Percentiles rank a stretch among this genome's conserved stretches.
Evolutionary conservation across 2,113 vertebrate species (phyloP).

Genomic region (Leucosticte australis): DNA sequence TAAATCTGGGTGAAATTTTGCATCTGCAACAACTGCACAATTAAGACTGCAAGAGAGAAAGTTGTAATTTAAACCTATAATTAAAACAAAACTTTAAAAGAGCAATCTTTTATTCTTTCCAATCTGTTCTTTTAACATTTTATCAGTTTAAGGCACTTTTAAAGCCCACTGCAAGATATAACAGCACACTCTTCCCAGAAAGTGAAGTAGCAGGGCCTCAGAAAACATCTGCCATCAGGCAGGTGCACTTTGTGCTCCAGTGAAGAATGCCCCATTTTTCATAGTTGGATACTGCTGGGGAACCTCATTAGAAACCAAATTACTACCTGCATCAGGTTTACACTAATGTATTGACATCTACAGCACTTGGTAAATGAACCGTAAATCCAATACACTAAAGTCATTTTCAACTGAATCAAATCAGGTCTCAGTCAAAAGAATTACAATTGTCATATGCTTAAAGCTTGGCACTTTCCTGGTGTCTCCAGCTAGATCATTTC

Average conservation of each 20-base stretch:
- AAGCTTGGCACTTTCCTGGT: slow-evolving; percentile 39
- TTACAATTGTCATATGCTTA: slow-evolving; percentile 57
- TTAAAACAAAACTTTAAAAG: not conserved
- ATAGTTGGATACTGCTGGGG: slow-evolving; percentile 41
- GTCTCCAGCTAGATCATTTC: slow-evolving; percentile 54
- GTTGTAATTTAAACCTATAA: slow-evolving; percentile 15
- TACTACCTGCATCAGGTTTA: slow-evolving; percentile 70
- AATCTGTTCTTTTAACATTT: not conserved
- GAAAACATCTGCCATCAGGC: slow-evolving; percentile 8
- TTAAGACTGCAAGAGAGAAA: not conserved
- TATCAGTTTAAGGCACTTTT: not conserved
- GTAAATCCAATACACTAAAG: slow-evolving; percentile 69
- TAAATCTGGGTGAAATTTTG: not conserved
- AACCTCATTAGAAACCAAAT: slow-evolving; percentile 75
- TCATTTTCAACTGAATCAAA: slow-evolving; percentile 73
- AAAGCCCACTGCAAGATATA: not conserved
- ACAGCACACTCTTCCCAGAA: not conserved
- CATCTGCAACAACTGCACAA: not conserved
- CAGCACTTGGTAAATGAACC: slow-evolving; percentile 70
- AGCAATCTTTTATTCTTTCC: not conserved
- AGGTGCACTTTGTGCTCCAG: slow-evolving; percentile 7
- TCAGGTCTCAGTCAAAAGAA: slow-evolving; percentile 69
- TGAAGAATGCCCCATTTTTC: slow-evolving; percentile 51
- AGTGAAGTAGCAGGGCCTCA: not conserved
- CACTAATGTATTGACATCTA: slow-evolving; percentile 71